Evolutionary conservation across 1,140 invertebrate species (phyloP).

Genomic region (Zophobas atratus): DNA sequence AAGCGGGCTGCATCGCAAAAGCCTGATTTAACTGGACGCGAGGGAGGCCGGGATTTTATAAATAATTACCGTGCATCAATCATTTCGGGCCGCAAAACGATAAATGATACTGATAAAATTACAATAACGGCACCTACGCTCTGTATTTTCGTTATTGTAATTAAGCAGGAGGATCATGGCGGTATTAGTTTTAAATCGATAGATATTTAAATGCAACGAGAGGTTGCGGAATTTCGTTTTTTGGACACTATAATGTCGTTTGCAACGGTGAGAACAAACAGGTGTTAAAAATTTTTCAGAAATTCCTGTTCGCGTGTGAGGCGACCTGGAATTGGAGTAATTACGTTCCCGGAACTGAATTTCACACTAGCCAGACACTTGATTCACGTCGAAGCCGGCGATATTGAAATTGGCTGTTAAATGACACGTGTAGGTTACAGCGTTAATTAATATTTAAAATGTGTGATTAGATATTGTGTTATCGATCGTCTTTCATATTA

Average conservation of each 20-base stretch:
- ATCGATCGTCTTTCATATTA: slow-evolving; percentile 40
- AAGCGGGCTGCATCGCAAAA: not conserved
- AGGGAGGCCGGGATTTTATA: slow-evolving; percentile 4
- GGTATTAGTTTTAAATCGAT: too few species aligned
- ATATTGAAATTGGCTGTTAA: slow-evolving; percentile 15
- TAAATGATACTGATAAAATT: not conserved
- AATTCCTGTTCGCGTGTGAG: too few species aligned
- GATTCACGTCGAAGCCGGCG: not conserved
- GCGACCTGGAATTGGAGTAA: not conserved
- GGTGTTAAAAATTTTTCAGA: too few species aligned
- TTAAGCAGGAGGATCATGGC: not conserved
- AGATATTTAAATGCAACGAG: too few species aligned
- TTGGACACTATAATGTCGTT: too few species aligned
- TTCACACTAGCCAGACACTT: not conserved
- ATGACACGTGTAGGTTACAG: not conserved
- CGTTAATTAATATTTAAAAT: slow-evolving; percentile 22
- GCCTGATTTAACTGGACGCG: slow-evolving; percentile 13
- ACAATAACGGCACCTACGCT: not conserved
- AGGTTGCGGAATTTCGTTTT: too few species aligned
- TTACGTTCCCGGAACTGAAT: not conserved
- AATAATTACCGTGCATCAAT: slow-evolving; percentile 21
- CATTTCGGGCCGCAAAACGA: not conserved
- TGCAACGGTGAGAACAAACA: too few species aligned
- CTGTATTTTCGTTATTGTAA: slow-evolving; percentile 4
- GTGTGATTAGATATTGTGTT: not conserved